These are phyloP conservation scores for Leucozona laternaria DNA, from an alignment of 2,888 invertebrate genomes.

Conservation along the genomic window DNA sequence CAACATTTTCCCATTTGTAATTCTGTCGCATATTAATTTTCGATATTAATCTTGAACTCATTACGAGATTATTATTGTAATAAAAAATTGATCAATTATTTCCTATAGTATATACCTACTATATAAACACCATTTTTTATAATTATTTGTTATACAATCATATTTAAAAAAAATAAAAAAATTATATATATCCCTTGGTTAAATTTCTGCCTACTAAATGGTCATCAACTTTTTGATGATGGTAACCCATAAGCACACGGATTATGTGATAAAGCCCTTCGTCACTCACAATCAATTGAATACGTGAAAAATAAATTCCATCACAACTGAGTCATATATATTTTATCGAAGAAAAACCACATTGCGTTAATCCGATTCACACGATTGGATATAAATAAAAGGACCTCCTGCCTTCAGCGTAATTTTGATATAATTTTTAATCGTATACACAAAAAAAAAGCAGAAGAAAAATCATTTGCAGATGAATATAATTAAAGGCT, in stretches of 20 bases:
- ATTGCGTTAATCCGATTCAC: conserved; percentile 53
- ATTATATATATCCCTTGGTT: neutral
- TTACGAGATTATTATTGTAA: conserved; percentile 14
- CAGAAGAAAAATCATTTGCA: conserved; percentile 42
- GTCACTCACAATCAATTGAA: conserved; percentile 24
- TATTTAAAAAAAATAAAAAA: no score
- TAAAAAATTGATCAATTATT: neutral
- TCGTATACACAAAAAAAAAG: conserved; percentile 8
- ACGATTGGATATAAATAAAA: conserved; percentile 2
- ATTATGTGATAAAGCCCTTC: conserved; percentile 23
- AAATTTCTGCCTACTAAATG: neutral
- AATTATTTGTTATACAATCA: neutral
- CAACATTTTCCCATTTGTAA: neutral
- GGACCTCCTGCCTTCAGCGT: conserved; percentile 15
- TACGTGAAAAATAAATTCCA: conserved; percentile 37
- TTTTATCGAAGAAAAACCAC: conserved; percentile 38
- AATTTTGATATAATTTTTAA: conserved; percentile 11
- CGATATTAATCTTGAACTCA: conserved; percentile 26
- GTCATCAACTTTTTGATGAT: conserved; percentile 11
- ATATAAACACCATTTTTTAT: neutral
- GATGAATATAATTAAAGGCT: conserved; percentile 66
- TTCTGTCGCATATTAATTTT: conserved; percentile 3
- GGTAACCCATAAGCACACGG: neutral
- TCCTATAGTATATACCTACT: no score
- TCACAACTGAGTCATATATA: conserved; percentile 5